Conservation (phyloP, 2,888 invertebrate genomes). For the Cataglyphis rosenhaueri region DNA sequence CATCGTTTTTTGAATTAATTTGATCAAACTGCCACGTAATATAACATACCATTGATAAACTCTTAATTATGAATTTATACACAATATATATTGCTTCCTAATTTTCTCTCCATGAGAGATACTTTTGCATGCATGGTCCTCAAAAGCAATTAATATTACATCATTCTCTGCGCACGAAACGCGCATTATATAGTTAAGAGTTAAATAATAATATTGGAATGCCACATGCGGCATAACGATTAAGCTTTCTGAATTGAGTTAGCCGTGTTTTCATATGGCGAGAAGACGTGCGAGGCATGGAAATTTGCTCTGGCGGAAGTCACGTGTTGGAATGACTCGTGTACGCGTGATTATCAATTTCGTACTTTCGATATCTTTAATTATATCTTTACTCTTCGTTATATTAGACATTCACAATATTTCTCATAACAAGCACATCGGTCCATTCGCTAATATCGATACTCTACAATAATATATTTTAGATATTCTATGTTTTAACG, state of each 20-base stretch:
- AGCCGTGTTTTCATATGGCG: conserved; percentile 37
- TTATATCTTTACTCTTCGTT: not conserved
- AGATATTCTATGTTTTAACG: conserved; percentile 9
- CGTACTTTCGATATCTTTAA: conserved; percentile 52
- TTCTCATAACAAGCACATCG: not conserved
- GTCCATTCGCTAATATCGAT: not conserved
- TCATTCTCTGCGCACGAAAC: not conserved
- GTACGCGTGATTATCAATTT: conserved; percentile 59
- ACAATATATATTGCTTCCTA: not conserved
- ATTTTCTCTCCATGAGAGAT: not conserved
- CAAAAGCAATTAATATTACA: not conserved
- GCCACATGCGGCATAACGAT: conserved; percentile 9
- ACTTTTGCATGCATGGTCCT: not conserved
- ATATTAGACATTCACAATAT: not conserved
- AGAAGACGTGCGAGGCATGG: conserved; percentile 41
- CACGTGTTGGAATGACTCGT: conserved; percentile 59
- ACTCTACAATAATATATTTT: not conserved
- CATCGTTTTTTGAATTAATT: conserved; percentile 27
- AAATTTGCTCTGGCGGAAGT: conserved; percentile 61
- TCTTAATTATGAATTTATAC: not conserved
- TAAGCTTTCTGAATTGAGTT: conserved; percentile 37
- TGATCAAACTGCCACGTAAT: not conserved
- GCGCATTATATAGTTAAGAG: not conserved
- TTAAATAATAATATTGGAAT: conserved; percentile 9
- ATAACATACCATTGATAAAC: not conserved